These are phyloP conservation scores for Podarcis siculus DNA, from an alignment of 2,797 vertebrate genomes.

Conservation along the genomic window DNA sequence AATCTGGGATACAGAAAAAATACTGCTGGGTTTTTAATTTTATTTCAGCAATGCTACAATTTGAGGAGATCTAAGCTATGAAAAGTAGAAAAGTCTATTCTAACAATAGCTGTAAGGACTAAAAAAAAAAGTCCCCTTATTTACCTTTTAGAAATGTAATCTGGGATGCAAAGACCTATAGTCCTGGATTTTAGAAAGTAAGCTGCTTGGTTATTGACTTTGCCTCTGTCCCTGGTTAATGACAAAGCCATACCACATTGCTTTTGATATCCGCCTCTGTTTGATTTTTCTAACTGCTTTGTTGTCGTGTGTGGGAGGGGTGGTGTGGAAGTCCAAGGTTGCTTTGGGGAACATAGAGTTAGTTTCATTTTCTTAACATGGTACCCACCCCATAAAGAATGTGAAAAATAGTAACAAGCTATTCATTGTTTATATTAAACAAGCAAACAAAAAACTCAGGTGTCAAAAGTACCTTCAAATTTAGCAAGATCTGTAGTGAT, in stretches of 20 bases:
- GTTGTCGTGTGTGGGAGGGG: neutral
- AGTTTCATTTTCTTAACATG: neutral
- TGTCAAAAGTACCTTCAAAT: neutral
- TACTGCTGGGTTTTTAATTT: neutral
- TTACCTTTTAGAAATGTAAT: neutral
- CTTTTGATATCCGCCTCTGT: neutral
- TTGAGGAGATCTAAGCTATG: neutral
- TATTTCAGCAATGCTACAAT: neutral
- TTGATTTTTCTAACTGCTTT: neutral
- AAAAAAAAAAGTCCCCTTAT: neutral
- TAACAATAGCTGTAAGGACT: neutral
- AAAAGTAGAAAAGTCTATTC: neutral
- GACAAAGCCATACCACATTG: neutral
- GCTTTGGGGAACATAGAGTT: neutral
- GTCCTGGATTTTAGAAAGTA: neutral
- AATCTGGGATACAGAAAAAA: neutral
- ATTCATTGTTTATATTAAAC: no score
- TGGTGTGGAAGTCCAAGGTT: neutral
- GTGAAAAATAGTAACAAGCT: neutral
- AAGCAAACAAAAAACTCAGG: no score
- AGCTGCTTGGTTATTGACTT: no score
- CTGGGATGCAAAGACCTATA: neutral
- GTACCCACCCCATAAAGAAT: neutral
- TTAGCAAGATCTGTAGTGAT: neutral
- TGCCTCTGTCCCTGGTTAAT: neutral